These are phyloP conservation scores for Axinella damicornis DNA, from an alignment of 37 sponge, comb jelly and placozoan genomes.

Conservation along the genomic window DNA sequence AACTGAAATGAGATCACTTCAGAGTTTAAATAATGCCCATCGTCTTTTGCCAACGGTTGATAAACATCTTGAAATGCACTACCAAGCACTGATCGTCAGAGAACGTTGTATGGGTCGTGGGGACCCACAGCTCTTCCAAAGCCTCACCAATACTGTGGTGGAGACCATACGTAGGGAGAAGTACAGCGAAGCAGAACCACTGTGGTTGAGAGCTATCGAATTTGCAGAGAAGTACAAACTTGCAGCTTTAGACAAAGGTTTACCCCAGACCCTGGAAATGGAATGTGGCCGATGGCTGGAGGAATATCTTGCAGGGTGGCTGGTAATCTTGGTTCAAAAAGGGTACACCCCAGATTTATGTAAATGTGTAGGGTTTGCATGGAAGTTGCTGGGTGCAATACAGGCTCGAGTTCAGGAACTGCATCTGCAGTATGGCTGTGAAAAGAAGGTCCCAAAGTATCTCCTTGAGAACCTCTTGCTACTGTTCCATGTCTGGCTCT, in stretches of 20 bases:
- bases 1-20: neutral
- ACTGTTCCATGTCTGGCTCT: conserved; percentile 2
- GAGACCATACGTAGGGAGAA: neutral
- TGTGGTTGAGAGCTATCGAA: neutral
- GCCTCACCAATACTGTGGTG: neutral
- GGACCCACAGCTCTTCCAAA: neutral
- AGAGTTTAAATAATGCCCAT: no score
- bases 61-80: neutral
- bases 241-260: neutral
- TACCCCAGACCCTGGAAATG: neutral
- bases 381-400: neutral
- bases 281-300: neutral
- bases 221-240: neutral
- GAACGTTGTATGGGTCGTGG: conserved; percentile 19
- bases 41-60: neutral
- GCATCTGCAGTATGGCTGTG: neutral
- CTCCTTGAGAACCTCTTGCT: neutral
- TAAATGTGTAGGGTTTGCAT: neutral
- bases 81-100: neutral
- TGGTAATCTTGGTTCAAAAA: neutral
- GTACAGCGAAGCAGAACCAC: neutral
- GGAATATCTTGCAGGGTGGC: neutral
- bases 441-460: neutral
- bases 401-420: neutral
- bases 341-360: neutral